Evolutionary conservation across 2,888 invertebrate genomes (phyloP).

Genomic region (Laspeyria flexula): DNA sequence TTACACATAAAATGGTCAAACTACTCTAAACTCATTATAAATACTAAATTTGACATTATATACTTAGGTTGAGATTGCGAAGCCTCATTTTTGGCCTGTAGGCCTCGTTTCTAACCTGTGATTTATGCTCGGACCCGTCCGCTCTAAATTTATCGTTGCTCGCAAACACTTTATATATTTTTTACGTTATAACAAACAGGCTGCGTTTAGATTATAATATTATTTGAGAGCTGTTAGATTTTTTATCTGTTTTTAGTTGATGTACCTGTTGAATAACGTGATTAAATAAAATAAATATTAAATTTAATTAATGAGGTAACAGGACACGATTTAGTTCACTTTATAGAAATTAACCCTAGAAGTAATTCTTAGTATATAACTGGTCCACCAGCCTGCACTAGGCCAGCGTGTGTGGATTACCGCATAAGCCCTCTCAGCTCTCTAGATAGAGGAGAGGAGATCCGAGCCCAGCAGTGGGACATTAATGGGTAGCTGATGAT

Average conservation of each 20-base stretch:
- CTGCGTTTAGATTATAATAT: background rate
- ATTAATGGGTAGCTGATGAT: too few species aligned
- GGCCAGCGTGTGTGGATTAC: too few species aligned
- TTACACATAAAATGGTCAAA: conserved; percentile 30
- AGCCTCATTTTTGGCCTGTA: conserved; percentile 33
- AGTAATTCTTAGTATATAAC: too few species aligned
- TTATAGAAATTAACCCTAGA: too few species aligned
- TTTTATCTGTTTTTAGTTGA: background rate
- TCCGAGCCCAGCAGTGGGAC: too few species aligned
- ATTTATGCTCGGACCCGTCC: conserved; percentile 31
- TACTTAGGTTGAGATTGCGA: conserved; percentile 31
- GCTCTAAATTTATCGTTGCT: conserved; percentile 29
- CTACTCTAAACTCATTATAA: conserved; percentile 31
- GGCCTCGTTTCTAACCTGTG: conserved; percentile 33
- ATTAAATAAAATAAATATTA: too few species aligned
- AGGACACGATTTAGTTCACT: too few species aligned
- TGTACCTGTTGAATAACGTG: background rate
- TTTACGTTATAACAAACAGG: conserved; percentile 5
- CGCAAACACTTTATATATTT: conserved; percentile 32
- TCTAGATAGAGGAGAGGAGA: too few species aligned
- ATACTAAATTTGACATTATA: conserved; percentile 38
- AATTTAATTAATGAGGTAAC: too few species aligned
- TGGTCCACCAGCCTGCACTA: too few species aligned
- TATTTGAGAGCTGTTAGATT: background rate
- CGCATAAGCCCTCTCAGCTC: too few species aligned